Evolutionary conservation across 2,113 vertebrate species (phyloP).

Genomic region (Carassius carassius): DNA sequence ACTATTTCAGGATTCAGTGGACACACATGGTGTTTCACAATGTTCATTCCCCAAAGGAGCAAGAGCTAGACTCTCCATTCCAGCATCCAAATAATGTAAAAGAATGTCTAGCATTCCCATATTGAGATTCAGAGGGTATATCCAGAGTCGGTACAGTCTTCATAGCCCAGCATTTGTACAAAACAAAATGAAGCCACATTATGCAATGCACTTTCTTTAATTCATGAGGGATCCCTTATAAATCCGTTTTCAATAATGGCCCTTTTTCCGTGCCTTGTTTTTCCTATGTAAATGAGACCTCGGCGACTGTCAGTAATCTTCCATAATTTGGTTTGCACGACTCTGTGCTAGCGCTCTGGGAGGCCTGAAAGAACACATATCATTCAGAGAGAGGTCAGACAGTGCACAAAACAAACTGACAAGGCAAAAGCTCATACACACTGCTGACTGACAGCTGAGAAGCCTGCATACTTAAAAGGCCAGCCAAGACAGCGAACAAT

Average conservation of each 20-base stretch:
- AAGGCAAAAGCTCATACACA: constrained; percentile 7
- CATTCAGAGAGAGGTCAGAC: constrained; percentile 32
- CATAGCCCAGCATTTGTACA: constrained; percentile 34
- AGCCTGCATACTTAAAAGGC: constrained; percentile 5
- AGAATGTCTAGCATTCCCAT: constrained; percentile 36
- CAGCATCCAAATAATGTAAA: constrained; percentile 24
- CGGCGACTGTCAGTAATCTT: constrained; percentile 45
- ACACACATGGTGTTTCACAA: constrained; percentile 3
- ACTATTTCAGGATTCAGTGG: constrained; percentile 27
- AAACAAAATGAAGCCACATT: constrained; percentile 51
- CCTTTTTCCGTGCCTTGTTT: constrained; percentile 40
- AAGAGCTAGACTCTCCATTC: constrained; percentile 30
- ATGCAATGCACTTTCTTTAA: constrained; percentile 53
- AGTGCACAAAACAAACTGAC: constrained; percentile 44
- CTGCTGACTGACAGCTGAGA: constrained; percentile 30
- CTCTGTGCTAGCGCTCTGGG: not conserved
- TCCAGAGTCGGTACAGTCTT: constrained; percentile 32
- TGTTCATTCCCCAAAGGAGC: constrained; percentile 44
- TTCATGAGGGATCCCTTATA: constrained; percentile 57
- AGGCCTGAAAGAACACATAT: constrained; percentile 34
- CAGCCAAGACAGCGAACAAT: constrained; percentile 1
- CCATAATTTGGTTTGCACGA: constrained; percentile 42
- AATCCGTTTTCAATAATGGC: constrained; percentile 60
- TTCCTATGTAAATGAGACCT: constrained; percentile 57
- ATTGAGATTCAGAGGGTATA: constrained; percentile 46